Percentiles rank a stretch among this genome's conserved stretches.
Conservation (phyloP, 2,113 vertebrate genomes). For the Eptatretus burgeri region DNA sequence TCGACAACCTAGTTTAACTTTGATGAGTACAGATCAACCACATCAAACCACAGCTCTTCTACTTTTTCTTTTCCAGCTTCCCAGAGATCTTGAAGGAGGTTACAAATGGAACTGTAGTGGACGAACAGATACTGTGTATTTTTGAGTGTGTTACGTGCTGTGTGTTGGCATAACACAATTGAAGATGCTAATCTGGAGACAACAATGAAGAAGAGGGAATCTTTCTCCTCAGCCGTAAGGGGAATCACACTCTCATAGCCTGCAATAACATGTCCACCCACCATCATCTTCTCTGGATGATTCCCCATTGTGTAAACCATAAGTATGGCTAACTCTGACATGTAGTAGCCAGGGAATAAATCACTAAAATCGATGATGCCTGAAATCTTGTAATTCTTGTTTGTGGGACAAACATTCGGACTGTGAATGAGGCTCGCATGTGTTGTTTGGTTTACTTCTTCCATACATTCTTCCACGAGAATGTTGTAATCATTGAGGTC, state of each 20-base stretch:
- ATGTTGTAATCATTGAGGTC: conserved; percentile 71
- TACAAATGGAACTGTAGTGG: too few relatives aligned
- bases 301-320: conserved; percentile 69
- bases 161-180: too few relatives aligned
- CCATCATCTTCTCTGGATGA: conserved; percentile 22
- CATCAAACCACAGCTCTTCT: too few relatives aligned
- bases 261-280: conserved; percentile 34
- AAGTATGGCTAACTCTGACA: conserved; percentile 40
- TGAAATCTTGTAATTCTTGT: conserved; percentile 20
- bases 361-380: conserved; percentile 65
- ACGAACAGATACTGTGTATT: too few relatives aligned
- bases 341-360: conserved; percentile 40
- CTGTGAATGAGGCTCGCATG: neutral
- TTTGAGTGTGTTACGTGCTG: too few relatives aligned
- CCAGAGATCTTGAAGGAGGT: too few relatives aligned
- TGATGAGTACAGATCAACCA: too few relatives aligned
- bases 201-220: too few relatives aligned
- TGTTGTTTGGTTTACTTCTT: conserved; percentile 8
- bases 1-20: too few relatives aligned
- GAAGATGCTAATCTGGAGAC: too few relatives aligned
- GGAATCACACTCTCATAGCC: conserved; percentile 55
- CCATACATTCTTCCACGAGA: conserved; percentile 17
- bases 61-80: too few relatives aligned
- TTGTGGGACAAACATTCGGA: too few relatives aligned
- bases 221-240: conserved; percentile 11